Conservation (phyloP, 2,113 vertebrate genomes). For the Hemichromis elongatus region DNA sequence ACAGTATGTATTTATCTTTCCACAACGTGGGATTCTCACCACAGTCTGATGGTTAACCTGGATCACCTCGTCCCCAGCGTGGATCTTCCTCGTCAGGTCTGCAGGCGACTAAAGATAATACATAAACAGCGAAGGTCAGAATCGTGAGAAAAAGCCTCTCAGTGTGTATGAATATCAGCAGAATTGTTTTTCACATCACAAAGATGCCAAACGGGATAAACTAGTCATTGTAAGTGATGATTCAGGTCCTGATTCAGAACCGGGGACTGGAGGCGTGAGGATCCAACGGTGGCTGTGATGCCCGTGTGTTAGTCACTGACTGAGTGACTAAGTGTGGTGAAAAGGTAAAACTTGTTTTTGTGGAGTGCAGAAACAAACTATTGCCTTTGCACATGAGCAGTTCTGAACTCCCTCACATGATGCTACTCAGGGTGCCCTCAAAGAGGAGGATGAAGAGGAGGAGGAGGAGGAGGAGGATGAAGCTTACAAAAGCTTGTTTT, state of each 20-base stretch:
- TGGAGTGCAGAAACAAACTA: background rate
- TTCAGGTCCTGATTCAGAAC: conserved; percentile 50
- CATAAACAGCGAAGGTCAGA: background rate
- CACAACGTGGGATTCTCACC: conserved; percentile 72
- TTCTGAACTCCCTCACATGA: background rate
- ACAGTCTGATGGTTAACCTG: conserved; percentile 95
- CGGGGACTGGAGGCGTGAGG: conserved; percentile 29
- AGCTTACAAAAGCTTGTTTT: background rate
- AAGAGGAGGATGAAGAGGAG: background rate
- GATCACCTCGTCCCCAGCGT: conserved; percentile 96
- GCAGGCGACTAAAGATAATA: conserved; percentile 84
- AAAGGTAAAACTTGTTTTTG: conserved; percentile 10
- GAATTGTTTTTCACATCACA: conserved; percentile 20
- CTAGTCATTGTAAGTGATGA: conserved; percentile 48
- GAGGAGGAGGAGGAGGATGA: background rate
- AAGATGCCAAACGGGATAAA: conserved; percentile 34
- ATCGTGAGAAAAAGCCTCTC: background rate
- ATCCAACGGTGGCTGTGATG: conserved; percentile 13
- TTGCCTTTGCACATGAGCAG: background rate
- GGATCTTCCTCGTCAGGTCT: conserved; percentile 90
- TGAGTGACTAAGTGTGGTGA: background rate
- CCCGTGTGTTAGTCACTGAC: conserved; percentile 48
- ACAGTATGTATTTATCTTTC: rapidly evolving
- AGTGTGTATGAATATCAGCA: background rate
- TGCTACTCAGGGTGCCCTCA: background rate